A percentile compares a stretch with the other conserved stretches of the same genome.
These are phyloP conservation scores for Acipenser transmontanus DNA, from an alignment of 2,797 vertebrate species.

Conservation along the genomic window DNA sequence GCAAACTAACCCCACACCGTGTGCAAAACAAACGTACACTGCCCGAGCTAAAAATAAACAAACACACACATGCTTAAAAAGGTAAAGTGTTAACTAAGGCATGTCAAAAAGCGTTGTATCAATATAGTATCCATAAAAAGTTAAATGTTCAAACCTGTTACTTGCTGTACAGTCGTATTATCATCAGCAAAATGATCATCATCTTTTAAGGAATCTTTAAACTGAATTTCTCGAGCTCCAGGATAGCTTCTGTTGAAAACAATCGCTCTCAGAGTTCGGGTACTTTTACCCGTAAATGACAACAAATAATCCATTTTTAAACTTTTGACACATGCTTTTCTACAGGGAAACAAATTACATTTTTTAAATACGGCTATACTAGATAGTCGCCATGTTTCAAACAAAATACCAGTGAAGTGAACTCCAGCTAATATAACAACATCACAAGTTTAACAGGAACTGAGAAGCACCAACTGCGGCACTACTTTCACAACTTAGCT, in stretches of 20 bases:
- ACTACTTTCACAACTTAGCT: no score
- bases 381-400: conserved; percentile 12
- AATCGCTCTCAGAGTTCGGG: conserved; percentile 52
- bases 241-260: conserved; percentile 55
- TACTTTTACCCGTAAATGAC: conserved; percentile 50
- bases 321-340: not conserved
- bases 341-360: not conserved
- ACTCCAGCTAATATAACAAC: conserved; percentile 2
- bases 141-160: conserved; percentile 31
- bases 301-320: conserved; percentile 53
- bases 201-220: conserved; percentile 13
- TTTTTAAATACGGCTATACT: no score
- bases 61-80: no score
- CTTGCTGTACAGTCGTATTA: conserved; percentile 3
- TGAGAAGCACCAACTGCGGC: conserved; percentile 34
- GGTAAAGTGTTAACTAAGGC: no score
- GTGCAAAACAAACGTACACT: no score
- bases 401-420: conserved; percentile 2
- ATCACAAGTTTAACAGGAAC: conserved; percentile 50
- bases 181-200: not conserved
- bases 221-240: conserved; percentile 29
- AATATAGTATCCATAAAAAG: no score
- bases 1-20: no score
- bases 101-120: no score
- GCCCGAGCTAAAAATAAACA: no score